Base-by-base conservation (phyloP, 1,140 invertebrate genomes). In the Drosophila ironensis region DNA sequence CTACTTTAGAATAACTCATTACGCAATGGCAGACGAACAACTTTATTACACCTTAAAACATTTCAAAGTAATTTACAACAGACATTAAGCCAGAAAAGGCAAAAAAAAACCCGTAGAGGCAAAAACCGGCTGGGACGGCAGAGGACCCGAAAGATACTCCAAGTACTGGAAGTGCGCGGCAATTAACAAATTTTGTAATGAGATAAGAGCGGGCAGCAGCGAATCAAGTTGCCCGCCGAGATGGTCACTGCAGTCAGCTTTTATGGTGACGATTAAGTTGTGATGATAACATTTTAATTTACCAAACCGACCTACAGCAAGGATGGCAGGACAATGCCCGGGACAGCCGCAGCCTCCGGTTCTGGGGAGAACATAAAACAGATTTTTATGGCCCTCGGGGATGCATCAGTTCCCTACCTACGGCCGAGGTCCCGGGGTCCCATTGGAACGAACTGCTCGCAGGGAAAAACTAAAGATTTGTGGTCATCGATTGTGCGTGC, bases 201-300 rank as follows among this genome's bases (percentile, higher is more conserved):
- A 80, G 80, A 80, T 84, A 84, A 86, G 52, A 28, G 11, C n/a
- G 33, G 12, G 14, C 12, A 22, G 8, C 25, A 66, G 17, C 35
- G 63, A 73, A 70, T 84, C 72, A 56, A 59, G 64, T 67, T 84
- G 68, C 72, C 38, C 48, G 38, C 41, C 22, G 22, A 33, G 51
- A 41, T 54, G 73, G 64, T 66, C 76, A 70, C 76, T 46, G 30
- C 76, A 80, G 45, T 37, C 40, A 52, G 54, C 66, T 72, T 80
- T 86, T 68, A 86, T 80, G 67, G 60, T 38, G 44, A 64, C 61
- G 81, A 86, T 86, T 80, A 86, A 86, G 80, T 86, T 75, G 80
- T 86, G 53, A 72, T 63, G 80, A 86, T 86, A 86, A 86, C 80
- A 68, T 63, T 86, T 86, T 86, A 86, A 86, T 86, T 86, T 86